phyloP scores from a whole-genome alignment of 1,140 invertebrate species.

The Leptopilina boulardi region DNA sequence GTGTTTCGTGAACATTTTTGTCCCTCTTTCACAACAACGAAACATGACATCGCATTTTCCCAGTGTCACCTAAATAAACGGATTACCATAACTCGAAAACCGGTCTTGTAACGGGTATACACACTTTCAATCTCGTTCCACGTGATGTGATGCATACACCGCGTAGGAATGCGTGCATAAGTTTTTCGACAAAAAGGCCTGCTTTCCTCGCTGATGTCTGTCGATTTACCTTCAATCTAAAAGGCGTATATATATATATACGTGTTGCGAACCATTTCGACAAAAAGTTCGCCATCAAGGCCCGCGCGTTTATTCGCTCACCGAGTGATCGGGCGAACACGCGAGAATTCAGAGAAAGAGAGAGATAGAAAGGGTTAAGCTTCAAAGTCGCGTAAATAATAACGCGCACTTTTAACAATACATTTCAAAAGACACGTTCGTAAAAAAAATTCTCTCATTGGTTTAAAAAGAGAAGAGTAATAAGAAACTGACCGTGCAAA shows the following conservation, averaged over 20 bases:
- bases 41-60: slow-evolving; percentile 18
- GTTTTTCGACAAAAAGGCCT: slow-evolving; percentile 30
- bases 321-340: neutral
- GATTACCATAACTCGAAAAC: slow-evolving; percentile 30
- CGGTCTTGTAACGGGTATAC: slow-evolving; percentile 28
- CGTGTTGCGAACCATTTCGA: neutral
- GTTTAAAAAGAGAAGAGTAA: no score
- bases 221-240: slow-evolving; percentile 31
- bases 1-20: slow-evolving; percentile 19
- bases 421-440: neutral
- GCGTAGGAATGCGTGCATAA: slow-evolving; percentile 27
- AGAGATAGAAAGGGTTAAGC: neutral
- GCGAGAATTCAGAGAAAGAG: slow-evolving; percentile 15
- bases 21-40: slow-evolving; percentile 28
- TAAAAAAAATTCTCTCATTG: neutral
- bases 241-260: neutral
- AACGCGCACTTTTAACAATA: slow-evolving; percentile 2
- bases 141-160: slow-evolving; percentile 31
- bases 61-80: slow-evolving; percentile 31
- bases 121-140: slow-evolving; percentile 32
- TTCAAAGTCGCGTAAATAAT: neutral
- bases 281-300: slow-evolving; percentile 7
- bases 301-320: neutral
- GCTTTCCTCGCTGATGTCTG: neutral
- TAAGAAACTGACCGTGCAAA: no score